phyloP scores from a whole-genome alignment of 2,797 vertebrate genomes.

The Phrynocephalus forsythii region DNA sequence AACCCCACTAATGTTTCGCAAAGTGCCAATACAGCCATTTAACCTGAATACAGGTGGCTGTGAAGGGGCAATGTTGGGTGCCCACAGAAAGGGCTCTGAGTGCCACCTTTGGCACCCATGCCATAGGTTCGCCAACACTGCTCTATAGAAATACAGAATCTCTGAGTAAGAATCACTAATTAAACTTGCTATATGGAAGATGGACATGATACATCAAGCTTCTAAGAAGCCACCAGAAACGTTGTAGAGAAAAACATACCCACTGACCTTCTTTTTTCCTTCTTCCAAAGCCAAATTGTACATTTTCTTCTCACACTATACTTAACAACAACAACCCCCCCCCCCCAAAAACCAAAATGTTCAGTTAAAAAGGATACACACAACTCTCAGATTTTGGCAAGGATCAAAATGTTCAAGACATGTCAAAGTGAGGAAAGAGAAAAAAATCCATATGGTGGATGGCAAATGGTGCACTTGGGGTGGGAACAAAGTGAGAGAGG shows the following conservation, averaged over 20 bases:
- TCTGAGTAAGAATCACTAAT: constrained; percentile 1
- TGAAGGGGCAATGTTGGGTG: no score
- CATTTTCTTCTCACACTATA: background rate
- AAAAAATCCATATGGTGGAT: no score
- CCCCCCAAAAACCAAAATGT: background rate
- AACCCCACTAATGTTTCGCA: no score
- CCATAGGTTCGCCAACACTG: no score
- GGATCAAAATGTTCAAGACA: constrained; percentile 10
- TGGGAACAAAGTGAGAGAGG: no score
- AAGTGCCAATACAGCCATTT: no score
- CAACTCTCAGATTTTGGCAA: background rate
- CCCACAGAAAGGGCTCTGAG: no score
- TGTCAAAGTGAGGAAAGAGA: no score
- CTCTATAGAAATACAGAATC: background rate
- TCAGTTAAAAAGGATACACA: background rate
- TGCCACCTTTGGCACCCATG: no score
- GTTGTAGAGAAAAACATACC: background rate
- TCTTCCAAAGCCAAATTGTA: background rate
- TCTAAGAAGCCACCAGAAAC: constrained; percentile 8
- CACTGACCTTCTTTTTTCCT: background rate
- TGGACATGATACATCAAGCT: constrained; percentile 4
- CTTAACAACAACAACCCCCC: background rate
- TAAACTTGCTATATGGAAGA: constrained; percentile 10
- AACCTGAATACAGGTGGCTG: no score
- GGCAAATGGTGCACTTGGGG: no score